Evolutionary conservation across 2,113 vertebrate species (phyloP), one percentile per base, ranked within the genome.

Genomic region (Scatophagus argus): DNA sequence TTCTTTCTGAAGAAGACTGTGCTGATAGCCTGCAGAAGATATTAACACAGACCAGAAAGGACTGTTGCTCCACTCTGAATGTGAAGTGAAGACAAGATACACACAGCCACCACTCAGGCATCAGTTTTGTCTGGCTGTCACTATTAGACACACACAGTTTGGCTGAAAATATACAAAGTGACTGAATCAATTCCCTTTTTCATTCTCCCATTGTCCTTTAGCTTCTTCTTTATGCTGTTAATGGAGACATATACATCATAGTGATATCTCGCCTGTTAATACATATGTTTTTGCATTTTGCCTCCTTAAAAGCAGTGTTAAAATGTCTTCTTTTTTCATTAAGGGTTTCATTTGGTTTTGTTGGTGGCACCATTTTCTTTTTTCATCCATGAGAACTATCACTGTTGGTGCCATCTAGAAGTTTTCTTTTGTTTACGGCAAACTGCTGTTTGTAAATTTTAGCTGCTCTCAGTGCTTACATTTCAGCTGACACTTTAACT

Each of bases 11-110:
- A 71, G 46, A 72, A 27, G 69, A 21, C 17, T 43, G 25, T 41
- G 31, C 75, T 54, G 76, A 80, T 69, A 72, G 23, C 43, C 36
- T 29, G 47, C 5, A 72, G 61, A 16, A 43, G 67, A 69, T n/a
- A 72, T 68, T 66, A 62, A 61, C 44, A 10, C 32, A 8, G 52
- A 41, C 41, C 58, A 59, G 60, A 13, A 52, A 8, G 52, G 39
- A 41, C 61, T 21, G 41, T 69, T 62, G 13, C 61, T 41, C n/a
- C 0, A 14, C 36, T 39, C 46, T 56, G 32, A 79, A 34, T 41
- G 56, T 16, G 38, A 44, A 43, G 62, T 31, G 19, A 41, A 12
- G 8, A 43, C 54, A 61, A 8, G 23, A 23, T 27, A 25, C 3
- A 14, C n/a, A 4, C 13, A 55, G 44, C 44, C 1, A 4, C 5